These are phyloP conservation scores for Ariopsis seemanni DNA, from an alignment of 2,113 vertebrate genomes.

Conservation along the genomic window DNA sequence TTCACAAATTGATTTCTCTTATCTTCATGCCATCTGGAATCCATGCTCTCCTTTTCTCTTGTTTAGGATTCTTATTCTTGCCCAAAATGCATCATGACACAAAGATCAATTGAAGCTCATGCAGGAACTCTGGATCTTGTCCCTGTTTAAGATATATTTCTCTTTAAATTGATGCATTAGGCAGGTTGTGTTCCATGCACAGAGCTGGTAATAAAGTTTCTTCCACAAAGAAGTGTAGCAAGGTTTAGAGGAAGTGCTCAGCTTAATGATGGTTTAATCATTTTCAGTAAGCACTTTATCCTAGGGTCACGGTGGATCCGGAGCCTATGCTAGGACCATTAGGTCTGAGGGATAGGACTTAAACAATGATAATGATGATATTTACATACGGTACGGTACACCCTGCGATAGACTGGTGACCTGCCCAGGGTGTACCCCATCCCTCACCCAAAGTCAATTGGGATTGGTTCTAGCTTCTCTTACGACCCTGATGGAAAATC, in stretches of 20 bases:
- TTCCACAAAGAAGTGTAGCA: background rate
- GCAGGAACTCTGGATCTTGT: background rate
- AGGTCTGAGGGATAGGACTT: background rate
- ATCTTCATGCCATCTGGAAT: background rate
- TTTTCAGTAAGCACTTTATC: background rate
- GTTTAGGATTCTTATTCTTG: background rate
- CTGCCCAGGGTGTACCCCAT: too few relatives aligned
- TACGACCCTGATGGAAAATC: too few relatives aligned
- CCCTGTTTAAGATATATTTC: background rate
- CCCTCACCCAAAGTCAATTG: too few relatives aligned
- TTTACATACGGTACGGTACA: background rate
- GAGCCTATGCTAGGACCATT: background rate
- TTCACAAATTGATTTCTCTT: background rate
- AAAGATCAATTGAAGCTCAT: background rate
- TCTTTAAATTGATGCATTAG: background rate
- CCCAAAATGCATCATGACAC: background rate
- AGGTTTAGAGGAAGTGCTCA: background rate
- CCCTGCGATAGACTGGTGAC: too few relatives aligned
- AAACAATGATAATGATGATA: background rate
- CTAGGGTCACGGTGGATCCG: background rate
- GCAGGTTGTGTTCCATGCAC: background rate
- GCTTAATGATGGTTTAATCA: background rate
- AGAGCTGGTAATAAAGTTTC: background rate
- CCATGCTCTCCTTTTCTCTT: background rate
- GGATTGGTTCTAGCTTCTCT: too few relatives aligned